Base-by-base conservation (phyloP, 2,797 vertebrate genomes). In the Pseudochaenichthys georgianus region DNA sequence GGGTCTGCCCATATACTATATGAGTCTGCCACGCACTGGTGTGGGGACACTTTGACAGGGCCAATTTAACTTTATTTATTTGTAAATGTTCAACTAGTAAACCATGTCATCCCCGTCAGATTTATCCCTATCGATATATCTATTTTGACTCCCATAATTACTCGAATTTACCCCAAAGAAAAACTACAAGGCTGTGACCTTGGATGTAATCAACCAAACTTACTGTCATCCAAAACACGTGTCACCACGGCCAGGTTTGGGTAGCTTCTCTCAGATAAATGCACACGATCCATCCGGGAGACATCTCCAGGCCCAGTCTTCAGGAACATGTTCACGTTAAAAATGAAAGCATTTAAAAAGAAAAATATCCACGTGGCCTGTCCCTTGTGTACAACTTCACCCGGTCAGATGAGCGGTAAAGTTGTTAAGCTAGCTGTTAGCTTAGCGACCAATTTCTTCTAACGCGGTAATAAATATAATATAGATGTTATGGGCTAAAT, bases 171-270 rank as follows among this genome's bases (percentile, higher is more conserved):
- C 21, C n/a, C 3, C 1, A 0, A 10, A 1, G 1, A 9, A 50
- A 52, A n/a, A 1, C 0, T 28, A 15, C 7, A 1, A 3, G 3
- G n/a, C 8, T 5, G 9, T 41, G 13, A 52, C 23, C 38, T n/a
- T 43, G 5, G 5, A 19, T n/a, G 9, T 21, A 43, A 47, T 23
- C 2, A 12, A 13, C 9, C 3, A 13, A 1, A 82, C 83, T 68
- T 64, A 93, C 91, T 90, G 2, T 78, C 11, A 1, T 81, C 60
- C 3, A 77, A 2, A 15, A 91, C 77, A 21, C 64, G 90, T 48
- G 91, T 81, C 48, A 92, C 91, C 64, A 94, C 93, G 0, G 87
- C 57, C 0, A 95, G 79, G 60, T 93, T 94, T 0, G 80, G 70
- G 69, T 90, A 92, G 19, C 23, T 48, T 19, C 77, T 78, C 6